Evolutionary conservation across 1,140 invertebrate genomes (phyloP), one percentile per base, ranked within the genome.

Genomic region (Sarcophaga bullata): DNA sequence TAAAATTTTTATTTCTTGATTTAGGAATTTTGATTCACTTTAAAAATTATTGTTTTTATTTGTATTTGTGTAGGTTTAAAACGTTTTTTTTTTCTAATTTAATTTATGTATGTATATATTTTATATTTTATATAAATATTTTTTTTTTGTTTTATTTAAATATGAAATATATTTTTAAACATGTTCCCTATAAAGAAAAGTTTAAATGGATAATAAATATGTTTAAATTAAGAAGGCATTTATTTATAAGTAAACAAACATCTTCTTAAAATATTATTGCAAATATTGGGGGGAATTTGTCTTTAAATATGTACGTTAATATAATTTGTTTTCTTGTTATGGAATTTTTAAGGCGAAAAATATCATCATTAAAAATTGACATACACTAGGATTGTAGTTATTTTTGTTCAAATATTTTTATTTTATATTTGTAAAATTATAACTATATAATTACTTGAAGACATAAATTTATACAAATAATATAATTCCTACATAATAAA

Each of bases 311-410:
- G 19, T 54, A 37, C 25, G 58, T 80, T 54, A 3, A 73, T 73
- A 52, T 78, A 19, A 25, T 52, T 81, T 68, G 10, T 72, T 81
- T 37, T 81, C 52, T 83, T 73, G 10, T 80, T 81, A n/a, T 68
- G 17, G 17, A 47, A 82, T 83, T 73, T 81, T 81, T 76, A 83
- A 83, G 76, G 76, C 82, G 80, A 52, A 80, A 83, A 80, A 83
- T 80, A 81, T 83, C 76, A 80, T 83, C 76, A 80, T 83, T 72
- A 83, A 83, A 83, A 80, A 83, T 83, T 83, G 82, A 80, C 76
- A 73, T 81, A 73, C 62, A 83, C 80, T 83, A 80, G 76, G 49
- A 73, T 83, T 49, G 52, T 80, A 80, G 37, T 80, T 80, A n/a
- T 52, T 76, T 76, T 62, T 80, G 11, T 80, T 80, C 62, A 46